Percentiles rank a stretch among this genome's conserved stretches.
phyloP scores from a whole-genome alignment of 2,888 invertebrate genomes.

The Nycteola revayana region DNA sequence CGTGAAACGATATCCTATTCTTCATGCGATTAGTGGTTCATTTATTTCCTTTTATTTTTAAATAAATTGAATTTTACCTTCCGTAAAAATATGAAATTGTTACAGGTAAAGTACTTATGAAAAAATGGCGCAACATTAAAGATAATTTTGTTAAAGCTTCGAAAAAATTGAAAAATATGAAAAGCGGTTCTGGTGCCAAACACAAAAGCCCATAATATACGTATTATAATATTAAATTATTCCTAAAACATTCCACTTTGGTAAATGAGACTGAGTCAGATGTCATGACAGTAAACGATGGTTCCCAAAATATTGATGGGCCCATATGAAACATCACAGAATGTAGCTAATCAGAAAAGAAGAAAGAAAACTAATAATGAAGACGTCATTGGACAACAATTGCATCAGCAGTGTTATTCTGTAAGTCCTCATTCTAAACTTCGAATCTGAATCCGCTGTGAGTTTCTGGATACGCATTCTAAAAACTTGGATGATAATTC shows the following conservation, averaged over 20 bases:
- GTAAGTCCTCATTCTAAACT: no score
- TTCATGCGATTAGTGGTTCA: no score
- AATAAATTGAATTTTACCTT: no score
- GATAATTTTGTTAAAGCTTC: constrained; percentile 5
- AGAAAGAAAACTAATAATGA: constrained; percentile 7
- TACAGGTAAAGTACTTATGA: constrained; percentile 1
- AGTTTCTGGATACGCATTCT: no score
- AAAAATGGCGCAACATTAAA: constrained; percentile 5
- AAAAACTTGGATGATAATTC: no score
- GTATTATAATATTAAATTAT: constrained; percentile 6
- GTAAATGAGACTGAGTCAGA: no score
- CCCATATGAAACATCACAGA: constrained; percentile 9
- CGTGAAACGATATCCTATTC: no score
- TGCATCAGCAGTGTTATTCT: no score
- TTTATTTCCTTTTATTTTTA: no score
- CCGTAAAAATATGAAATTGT: no score
- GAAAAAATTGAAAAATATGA: constrained; percentile 5
- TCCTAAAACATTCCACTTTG: constrained; percentile 1
- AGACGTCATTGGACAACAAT: constrained; percentile 4
- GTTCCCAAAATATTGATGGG: constrained; percentile 1
- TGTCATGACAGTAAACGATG: no score
- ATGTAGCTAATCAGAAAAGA: constrained; percentile 7
- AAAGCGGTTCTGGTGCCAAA: constrained; percentile 6
- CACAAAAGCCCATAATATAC: constrained; percentile 5
- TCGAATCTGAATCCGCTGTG: no score